These are phyloP conservation scores for Cerceris rybyensis DNA, from an alignment of 2,888 invertebrate genomes.

Conservation along the genomic window DNA sequence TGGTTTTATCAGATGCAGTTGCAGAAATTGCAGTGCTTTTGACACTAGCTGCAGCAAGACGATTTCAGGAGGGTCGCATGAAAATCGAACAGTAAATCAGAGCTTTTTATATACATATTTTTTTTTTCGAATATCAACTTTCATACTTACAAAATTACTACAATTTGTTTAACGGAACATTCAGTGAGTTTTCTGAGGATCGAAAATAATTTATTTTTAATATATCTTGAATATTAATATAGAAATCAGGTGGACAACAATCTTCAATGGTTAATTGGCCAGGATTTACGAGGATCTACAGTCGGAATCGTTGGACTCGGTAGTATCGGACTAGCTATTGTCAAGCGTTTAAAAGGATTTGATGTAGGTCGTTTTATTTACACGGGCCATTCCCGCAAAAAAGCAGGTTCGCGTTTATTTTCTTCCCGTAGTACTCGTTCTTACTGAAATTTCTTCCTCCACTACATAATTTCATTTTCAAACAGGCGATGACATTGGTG, in stretches of 20 bases:
- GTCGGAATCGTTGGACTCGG: constrained; percentile 94
- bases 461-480: neutral
- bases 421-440: neutral
- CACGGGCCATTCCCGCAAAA: constrained; percentile 84
- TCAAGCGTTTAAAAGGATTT: constrained; percentile 88
- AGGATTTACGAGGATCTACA: constrained; percentile 89
- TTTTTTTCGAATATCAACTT: neutral
- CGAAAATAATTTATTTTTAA: neutral
- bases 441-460: neutral
- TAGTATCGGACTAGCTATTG: constrained; percentile 89
- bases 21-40: constrained; percentile 92
- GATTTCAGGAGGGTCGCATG: constrained; percentile 89
- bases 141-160: too few species aligned
- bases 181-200: neutral
- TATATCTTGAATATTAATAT: constrained; percentile 40
- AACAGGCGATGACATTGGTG: constrained; percentile 83
- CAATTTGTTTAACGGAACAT: too few species aligned
- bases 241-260: constrained; percentile 84
- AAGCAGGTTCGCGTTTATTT: constrained; percentile 63
- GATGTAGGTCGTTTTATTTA: constrained; percentile 89
- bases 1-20: constrained; percentile 89
- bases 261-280: constrained; percentile 90
- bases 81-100: constrained; percentile 85
- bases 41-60: constrained; percentile 88
- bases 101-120: neutral